These are phyloP conservation scores for Acanthosepion pharaonis DNA, from an alignment of 2,888 invertebrate species.

Conservation along the genomic window DNA sequence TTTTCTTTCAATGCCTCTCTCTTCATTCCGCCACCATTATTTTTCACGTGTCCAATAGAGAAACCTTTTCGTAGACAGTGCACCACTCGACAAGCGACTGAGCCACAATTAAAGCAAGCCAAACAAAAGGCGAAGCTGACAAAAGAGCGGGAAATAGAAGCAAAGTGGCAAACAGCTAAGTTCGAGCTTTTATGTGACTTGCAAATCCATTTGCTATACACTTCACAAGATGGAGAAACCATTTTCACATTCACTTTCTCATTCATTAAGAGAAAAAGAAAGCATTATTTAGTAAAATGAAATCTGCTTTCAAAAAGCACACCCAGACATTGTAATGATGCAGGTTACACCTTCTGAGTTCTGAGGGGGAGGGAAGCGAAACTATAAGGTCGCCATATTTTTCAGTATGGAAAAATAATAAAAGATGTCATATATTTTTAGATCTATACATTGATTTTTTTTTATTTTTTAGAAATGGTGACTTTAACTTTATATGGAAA, in stretches of 20 bases:
- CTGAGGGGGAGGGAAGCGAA: neutral
- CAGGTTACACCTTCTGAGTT: neutral
- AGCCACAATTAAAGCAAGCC: neutral
- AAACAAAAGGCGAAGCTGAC: neutral
- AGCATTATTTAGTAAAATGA: neutral
- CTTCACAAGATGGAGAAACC: neutral
- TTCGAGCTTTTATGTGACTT: neutral
- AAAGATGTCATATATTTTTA: too few species aligned
- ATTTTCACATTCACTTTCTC: neutral
- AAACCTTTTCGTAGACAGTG: neutral
- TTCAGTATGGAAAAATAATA: too few species aligned
- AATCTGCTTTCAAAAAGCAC: neutral
- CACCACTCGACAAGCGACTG: neutral
- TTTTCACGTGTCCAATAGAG: neutral
- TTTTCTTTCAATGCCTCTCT: neutral
- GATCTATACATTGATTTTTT: too few species aligned
- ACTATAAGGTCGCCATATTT: neutral
- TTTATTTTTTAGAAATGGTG: too few species aligned
- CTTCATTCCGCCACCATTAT: neutral
- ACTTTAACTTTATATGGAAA: too few species aligned
- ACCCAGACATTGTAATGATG: neutral
- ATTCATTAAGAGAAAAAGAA: neutral
- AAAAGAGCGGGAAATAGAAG: neutral
- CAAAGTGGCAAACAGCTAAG: constrained; percentile 3
- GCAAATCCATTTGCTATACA: neutral